Percentiles rank a stretch among this genome's conserved stretches.
phyloP scores from a whole-genome alignment of 2,888 invertebrate species.

The Archaeoteleia sp. region DNA sequence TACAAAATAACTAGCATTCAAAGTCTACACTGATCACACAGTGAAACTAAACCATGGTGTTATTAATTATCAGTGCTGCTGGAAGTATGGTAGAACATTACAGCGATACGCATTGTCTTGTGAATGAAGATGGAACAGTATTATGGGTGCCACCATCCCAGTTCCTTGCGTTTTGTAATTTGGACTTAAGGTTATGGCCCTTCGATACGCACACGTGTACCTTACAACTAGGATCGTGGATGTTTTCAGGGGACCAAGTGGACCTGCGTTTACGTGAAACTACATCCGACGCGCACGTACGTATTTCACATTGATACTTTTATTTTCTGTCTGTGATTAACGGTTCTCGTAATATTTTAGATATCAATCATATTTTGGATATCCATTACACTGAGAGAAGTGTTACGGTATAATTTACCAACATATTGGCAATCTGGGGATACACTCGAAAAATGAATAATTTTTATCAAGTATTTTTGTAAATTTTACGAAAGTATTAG shows the following conservation, averaged over 20 bases:
- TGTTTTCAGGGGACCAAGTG: constrained; percentile 79
- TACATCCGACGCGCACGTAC: constrained; percentile 16
- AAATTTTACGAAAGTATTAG: too few species aligned
- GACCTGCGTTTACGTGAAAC: constrained; percentile 67
- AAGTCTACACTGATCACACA: too few species aligned
- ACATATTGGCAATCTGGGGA: too few species aligned
- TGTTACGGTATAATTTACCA: too few species aligned
- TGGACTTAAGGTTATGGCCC: constrained; percentile 85
- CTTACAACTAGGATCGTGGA: constrained; percentile 85
- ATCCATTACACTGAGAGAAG: too few species aligned
- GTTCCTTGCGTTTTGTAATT: constrained; percentile 80
- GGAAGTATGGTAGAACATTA: constrained; percentile 79
- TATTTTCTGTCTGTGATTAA: too few species aligned
- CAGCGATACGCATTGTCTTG: constrained; percentile 78
- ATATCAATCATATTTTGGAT: too few species aligned
- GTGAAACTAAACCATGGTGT: too few species aligned
- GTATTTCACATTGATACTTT: constrained; percentile 3
- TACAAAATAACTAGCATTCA: background rate
- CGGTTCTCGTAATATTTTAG: too few species aligned
- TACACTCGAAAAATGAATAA: too few species aligned
- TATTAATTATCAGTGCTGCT: constrained; percentile 76
- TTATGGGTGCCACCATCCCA: constrained; percentile 83
- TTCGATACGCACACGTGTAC: constrained; percentile 82
- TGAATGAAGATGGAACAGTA: constrained; percentile 76
- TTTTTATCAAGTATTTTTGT: too few species aligned